Percentiles rank a stretch among this genome's conserved stretches.
These are phyloP conservation scores for Allacma fusca DNA, from an alignment of 2,888 invertebrate species.

Conservation along the genomic window DNA sequence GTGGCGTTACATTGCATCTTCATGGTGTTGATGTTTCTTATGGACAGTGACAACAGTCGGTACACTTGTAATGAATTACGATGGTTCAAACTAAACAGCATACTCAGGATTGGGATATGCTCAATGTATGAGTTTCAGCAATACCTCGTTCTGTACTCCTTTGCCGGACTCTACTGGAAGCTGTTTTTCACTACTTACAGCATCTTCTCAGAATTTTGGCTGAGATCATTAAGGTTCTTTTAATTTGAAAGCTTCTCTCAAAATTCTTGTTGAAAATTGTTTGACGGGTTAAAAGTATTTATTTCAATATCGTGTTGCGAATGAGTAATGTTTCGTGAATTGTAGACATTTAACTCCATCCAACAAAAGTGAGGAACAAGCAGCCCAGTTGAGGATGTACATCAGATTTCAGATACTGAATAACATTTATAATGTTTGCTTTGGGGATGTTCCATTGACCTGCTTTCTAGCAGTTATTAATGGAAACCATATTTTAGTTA, in stretches of 20 bases:
- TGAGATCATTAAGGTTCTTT: background rate
- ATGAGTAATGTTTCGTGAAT: background rate
- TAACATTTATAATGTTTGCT: background rate
- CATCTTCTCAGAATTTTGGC: background rate
- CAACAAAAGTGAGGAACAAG: background rate
- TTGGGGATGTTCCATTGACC: background rate
- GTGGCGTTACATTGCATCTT: background rate
- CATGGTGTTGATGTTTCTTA: background rate
- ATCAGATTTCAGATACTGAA: background rate
- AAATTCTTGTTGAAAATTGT: too few species aligned
- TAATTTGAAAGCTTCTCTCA: background rate
- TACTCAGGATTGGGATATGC: background rate
- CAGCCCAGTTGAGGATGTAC: background rate
- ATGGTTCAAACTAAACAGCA: background rate
- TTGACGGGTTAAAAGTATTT: too few species aligned
- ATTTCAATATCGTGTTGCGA: too few species aligned
- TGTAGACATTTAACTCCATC: background rate
- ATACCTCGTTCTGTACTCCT: background rate
- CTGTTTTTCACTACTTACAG: background rate
- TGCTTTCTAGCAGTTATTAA: background rate
- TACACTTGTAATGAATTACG: background rate
- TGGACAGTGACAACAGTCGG: background rate
- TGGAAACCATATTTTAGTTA: background rate
- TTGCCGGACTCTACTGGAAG: background rate
- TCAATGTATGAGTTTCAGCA: background rate